phyloP scores from a whole-genome alignment of 1,140 invertebrate genomes.

The Acromyrmex heyeri region DNA sequence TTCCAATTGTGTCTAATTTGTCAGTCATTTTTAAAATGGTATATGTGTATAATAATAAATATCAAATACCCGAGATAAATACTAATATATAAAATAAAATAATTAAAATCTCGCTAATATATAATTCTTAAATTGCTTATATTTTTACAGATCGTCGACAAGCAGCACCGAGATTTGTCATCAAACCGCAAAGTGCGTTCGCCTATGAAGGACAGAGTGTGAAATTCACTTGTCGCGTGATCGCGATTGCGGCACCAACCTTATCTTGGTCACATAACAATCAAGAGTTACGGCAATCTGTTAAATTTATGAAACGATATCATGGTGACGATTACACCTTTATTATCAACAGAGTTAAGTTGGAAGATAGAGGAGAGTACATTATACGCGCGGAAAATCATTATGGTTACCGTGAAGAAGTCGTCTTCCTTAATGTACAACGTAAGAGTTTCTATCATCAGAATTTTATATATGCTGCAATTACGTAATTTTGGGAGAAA shows the following conservation, averaged over 20 bases:
- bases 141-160: conserved; percentile 94
- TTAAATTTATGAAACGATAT: conserved; percentile 99
- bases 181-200: conserved; percentile 97
- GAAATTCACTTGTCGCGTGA: conserved; percentile 98
- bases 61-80: no score
- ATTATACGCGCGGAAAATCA: conserved; percentile 99
- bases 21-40: no score
- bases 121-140: conserved; percentile 6
- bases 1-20: no score
- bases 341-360: conserved; percentile 97
- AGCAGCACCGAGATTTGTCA: conserved; percentile 98
- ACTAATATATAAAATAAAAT: no score
- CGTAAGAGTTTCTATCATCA: conserved; percentile 88
- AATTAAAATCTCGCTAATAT: neutral
- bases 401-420: conserved; percentile 98
- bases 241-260: conserved; percentile 97
- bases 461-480: neutral
- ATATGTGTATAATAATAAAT: no score
- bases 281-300: conserved; percentile 97
- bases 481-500: neutral
- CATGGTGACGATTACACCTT: conserved; percentile 98
- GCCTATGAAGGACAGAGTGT: conserved; percentile 99
- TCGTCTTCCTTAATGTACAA: conserved; percentile 99
- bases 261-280: conserved; percentile 98
- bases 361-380: conserved; percentile 98